These are phyloP conservation scores for Rapana venosa DNA, from an alignment of 2,888 invertebrate species.

Conservation along the genomic window DNA sequence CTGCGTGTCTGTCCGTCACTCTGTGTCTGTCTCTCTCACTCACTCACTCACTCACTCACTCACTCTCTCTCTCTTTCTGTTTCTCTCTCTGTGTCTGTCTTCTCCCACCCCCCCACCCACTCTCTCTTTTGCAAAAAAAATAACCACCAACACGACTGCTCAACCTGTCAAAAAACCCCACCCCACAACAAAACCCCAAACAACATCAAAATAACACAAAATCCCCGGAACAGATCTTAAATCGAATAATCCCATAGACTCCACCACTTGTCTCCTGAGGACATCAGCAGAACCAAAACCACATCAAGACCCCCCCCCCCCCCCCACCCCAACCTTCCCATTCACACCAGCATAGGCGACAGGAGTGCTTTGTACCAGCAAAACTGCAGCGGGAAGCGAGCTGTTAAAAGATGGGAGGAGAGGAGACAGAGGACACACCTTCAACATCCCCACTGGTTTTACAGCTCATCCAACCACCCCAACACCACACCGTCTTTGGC, in stretches of 20 bases:
- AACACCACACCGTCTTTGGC: no score
- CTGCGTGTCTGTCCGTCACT: background rate
- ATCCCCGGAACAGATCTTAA: background rate
- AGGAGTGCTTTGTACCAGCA: background rate
- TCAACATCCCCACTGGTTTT: no score
- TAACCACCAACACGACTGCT: no score
- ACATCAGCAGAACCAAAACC: background rate
- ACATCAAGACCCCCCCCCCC: background rate
- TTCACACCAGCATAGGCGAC: constrained; percentile 7
- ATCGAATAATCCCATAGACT: background rate
- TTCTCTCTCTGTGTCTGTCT: background rate
- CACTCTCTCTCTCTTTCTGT: constrained; percentile 3
- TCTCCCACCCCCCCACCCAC: background rate
- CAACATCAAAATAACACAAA: background rate
- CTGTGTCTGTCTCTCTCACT: background rate
- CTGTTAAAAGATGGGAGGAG: no score
- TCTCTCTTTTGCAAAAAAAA: background rate
- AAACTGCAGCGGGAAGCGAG: background rate
- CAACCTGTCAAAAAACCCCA: no score
- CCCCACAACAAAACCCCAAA: no score
- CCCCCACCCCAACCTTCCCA: background rate
- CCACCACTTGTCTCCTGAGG: no score
- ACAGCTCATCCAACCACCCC: no score
- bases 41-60: constrained; percentile 18
- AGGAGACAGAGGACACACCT: no score